Evolutionary conservation across 2,888 invertebrate species (phyloP).

Genomic region (Arge pagana): DNA sequence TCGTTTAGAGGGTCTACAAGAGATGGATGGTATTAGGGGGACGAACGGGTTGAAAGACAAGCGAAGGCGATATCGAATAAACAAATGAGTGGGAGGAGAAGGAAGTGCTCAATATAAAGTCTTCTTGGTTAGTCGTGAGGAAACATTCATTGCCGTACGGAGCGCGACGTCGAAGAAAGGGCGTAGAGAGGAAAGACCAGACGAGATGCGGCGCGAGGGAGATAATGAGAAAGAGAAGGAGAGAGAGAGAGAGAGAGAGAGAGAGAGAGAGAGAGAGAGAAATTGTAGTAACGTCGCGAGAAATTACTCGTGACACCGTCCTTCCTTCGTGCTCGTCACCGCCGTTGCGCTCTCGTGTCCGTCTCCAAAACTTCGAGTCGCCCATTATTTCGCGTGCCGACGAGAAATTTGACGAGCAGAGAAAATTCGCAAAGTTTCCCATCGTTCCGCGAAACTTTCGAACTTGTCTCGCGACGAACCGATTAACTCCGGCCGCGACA

Average conservation of each 20-base stretch:
- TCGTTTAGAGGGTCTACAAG: conserved; percentile 13
- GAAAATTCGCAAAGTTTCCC: conserved; percentile 15
- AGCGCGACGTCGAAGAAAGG: neutral
- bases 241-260: neutral
- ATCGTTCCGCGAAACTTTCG: neutral
- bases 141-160: conserved; percentile 20
- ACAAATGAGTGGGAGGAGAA: conserved; percentile 40
- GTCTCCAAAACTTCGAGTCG: neutral
- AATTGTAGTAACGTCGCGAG: neutral
- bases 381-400: conserved; percentile 17
- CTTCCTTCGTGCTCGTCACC: conserved; percentile 6
- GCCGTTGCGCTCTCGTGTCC: neutral
- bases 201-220: neutral
- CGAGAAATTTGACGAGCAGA: conserved; percentile 15
- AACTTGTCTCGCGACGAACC: neutral
- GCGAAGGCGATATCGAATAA: conserved; percentile 22
- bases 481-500: neutral
- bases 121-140: conserved; percentile 18
- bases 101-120: conserved; percentile 46
- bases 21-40: conserved; percentile 13
- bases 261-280: neutral
- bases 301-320: conserved; percentile 5
- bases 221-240: neutral
- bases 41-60: conserved; percentile 17
- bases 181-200: neutral